These are phyloP conservation scores for Smittia aterrima DNA, from an alignment of 2,888 invertebrate species.

Conservation along the genomic window DNA sequence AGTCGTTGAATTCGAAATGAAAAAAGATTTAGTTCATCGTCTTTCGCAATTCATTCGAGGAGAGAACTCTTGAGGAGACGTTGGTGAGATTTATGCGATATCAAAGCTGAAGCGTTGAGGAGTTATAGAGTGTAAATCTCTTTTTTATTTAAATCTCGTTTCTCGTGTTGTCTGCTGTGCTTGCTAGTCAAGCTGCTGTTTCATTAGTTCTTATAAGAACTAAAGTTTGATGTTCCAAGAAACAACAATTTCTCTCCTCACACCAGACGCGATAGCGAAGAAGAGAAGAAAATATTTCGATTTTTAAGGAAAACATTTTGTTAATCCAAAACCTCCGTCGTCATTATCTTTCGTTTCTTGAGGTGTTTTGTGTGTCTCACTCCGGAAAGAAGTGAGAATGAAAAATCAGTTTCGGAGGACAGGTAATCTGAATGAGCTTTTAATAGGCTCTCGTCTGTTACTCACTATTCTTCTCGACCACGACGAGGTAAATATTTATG, in stretches of 20 bases:
- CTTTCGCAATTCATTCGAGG: conserved; percentile 14
- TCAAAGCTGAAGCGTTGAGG: conserved; percentile 29
- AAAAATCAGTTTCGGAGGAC: background rate
- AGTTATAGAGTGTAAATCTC: conserved; percentile 40
- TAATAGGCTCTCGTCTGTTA: conserved; percentile 36
- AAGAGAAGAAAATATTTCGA: background rate
- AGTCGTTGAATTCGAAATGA: conserved; percentile 34
- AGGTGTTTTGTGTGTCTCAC: background rate
- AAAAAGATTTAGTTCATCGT: background rate
- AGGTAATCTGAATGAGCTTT: conserved; percentile 33
- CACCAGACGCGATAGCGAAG: background rate
- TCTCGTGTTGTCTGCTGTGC: conserved; percentile 4
- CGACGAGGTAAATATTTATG: conserved; percentile 14
- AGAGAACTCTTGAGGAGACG: conserved; percentile 1
- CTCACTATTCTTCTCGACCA: conserved; percentile 2
- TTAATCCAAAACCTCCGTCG: background rate
- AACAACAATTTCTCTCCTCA: background rate
- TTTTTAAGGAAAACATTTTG: conserved; percentile 1
- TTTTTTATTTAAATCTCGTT: conserved; percentile 39
- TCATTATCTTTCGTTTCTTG: background rate
- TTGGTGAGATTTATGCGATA: conserved; percentile 36
- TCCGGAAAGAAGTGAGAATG: background rate
- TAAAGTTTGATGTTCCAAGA: background rate
- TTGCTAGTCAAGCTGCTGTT: background rate
- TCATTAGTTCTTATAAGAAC: background rate